Conservation (phyloP, 1,140 invertebrate species). For the Riptortus pedestris region DNA sequence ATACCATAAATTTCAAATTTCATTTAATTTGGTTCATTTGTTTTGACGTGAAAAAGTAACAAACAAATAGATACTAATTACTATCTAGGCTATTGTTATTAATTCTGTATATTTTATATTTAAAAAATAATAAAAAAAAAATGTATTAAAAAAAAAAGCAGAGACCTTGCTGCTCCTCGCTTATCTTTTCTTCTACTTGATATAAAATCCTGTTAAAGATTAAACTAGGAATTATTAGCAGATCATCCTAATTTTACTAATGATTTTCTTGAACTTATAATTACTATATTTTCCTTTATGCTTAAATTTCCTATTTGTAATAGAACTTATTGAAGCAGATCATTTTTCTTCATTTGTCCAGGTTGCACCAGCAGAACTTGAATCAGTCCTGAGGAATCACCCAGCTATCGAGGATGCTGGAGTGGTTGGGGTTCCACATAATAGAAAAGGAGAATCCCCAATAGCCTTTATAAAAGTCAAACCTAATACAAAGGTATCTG, state of each 20-base stretch:
- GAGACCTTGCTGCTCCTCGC: not conserved
- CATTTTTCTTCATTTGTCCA: too few species aligned
- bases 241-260: not conserved
- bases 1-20: too few species aligned
- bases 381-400: slow-evolving; percentile 55
- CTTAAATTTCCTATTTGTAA: not conserved
- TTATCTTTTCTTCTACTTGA: not conserved
- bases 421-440: slow-evolving; percentile 58
- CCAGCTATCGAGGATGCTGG: slow-evolving; percentile 55
- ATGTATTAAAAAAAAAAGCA: too few species aligned
- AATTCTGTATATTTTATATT: too few species aligned
- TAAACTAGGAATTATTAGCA: not conserved
- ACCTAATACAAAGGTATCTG: slow-evolving; percentile 35
- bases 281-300: slow-evolving; percentile 15
- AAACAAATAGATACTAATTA: too few species aligned
- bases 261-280: not conserved
- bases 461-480: slow-evolving; percentile 49
- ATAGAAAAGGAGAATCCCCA: slow-evolving; percentile 51
- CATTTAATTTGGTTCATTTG: too few species aligned
- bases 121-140: too few species aligned
- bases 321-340: too few species aligned
- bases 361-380: slow-evolving; percentile 57
- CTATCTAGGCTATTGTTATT: too few species aligned
- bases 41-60: too few species aligned
- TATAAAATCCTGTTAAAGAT: not conserved